These are phyloP conservation scores for Bombus confusus DNA, from an alignment of 1,140 invertebrate genomes.

Conservation along the genomic window DNA sequence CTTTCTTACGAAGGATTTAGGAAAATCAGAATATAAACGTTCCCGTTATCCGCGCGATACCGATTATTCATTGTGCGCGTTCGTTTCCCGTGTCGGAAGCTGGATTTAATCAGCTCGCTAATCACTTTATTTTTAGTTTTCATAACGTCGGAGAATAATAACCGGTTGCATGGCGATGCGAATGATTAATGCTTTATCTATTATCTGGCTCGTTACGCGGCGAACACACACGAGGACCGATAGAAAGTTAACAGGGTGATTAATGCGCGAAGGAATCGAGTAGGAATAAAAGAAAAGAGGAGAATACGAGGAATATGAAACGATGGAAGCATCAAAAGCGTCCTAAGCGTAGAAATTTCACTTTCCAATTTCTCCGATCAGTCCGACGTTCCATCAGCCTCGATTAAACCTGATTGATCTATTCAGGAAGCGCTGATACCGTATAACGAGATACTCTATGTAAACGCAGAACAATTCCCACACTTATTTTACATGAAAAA, in stretches of 20 bases:
- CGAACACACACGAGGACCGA: not conserved
- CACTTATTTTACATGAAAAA: slow-evolving; percentile 15
- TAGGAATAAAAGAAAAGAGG: not conserved
- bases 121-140: slow-evolving; percentile 16
- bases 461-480: slow-evolving; percentile 20
- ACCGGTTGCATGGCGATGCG: slow-evolving; percentile 15
- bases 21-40: not conserved
- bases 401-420: slow-evolving; percentile 19
- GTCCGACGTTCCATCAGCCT: not conserved
- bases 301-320: not conserved
- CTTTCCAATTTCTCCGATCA: slow-evolving; percentile 1
- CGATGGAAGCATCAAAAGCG: no score
- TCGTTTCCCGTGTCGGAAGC: not conserved
- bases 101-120: slow-evolving; percentile 27
- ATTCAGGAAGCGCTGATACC: not conserved
- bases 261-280: not conserved
- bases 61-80: slow-evolving; percentile 9
- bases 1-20: not conserved
- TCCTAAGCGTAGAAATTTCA: not conserved
- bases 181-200: slow-evolving; percentile 35
- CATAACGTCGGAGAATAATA: not conserved
- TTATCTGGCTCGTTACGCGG: not conserved
- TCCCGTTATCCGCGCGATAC: not conserved
- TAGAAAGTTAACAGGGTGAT: slow-evolving; percentile 22
- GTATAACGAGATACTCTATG: not conserved